phyloP scores from a whole-genome alignment of 2,888 invertebrate genomes.

The Nomada hirtipes region DNA sequence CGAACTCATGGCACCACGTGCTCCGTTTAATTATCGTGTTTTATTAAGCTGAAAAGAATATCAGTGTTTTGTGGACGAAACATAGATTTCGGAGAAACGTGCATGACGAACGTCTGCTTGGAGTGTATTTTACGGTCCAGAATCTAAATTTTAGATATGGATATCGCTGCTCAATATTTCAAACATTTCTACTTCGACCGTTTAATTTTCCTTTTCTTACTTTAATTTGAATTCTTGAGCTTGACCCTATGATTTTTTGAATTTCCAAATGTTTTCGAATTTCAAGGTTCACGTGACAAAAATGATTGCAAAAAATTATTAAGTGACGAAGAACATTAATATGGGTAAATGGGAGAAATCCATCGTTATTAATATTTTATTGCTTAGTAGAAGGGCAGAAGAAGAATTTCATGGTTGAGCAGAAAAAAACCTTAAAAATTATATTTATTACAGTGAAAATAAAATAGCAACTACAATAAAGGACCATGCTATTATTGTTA shows the following conservation, averaged over 20 bases:
- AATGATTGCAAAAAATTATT: no score
- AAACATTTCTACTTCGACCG: neutral
- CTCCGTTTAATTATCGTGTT: slow-evolving; percentile 25
- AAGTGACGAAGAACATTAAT: no score
- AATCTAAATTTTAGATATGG: neutral
- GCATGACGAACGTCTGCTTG: neutral
- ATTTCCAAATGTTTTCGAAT: no score
- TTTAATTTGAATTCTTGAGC: no score
- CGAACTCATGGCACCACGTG: slow-evolving; percentile 57
- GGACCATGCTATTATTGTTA: neutral
- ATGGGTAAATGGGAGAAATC: no score
- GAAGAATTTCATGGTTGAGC: no score
- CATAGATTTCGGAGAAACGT: neutral
- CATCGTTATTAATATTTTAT: no score
- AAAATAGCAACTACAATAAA: neutral
- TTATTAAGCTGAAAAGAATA: slow-evolving; percentile 28
- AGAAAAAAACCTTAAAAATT: neutral
- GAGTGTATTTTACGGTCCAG: no score
- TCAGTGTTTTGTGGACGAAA: slow-evolving; percentile 4
- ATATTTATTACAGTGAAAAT: neutral
- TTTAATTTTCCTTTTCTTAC: no score
- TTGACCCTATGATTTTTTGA: no score
- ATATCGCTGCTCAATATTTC: neutral
- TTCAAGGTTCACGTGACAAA: no score
- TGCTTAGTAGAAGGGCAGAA: neutral